These are phyloP conservation scores for Plotosus lineatus DNA, from an alignment of 2,113 vertebrate species.

Conservation along the genomic window DNA sequence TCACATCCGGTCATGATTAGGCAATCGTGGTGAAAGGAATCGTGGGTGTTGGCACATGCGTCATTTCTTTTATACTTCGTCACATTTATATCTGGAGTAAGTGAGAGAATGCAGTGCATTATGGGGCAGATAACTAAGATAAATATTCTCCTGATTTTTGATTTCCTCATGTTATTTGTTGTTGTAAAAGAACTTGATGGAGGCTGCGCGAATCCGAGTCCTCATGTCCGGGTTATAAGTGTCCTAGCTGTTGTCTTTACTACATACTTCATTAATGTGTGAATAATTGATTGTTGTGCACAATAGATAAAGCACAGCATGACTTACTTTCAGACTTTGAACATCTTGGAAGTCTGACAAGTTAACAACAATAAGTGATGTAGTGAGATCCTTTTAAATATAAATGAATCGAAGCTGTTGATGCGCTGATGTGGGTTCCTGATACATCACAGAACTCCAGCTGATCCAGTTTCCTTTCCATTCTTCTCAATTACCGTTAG, in stretches of 20 bases:
- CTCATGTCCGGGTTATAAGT: not conserved
- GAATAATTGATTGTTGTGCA: constrained; percentile 12
- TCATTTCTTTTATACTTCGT: not conserved
- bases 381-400: constrained; percentile 1
- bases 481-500: not conserved
- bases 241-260: not conserved
- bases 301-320: not conserved
- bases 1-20: too few species aligned
- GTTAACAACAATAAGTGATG: constrained; percentile 18
- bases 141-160: not conserved
- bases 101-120: not conserved
- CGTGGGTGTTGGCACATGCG: not conserved
- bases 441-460: not conserved
- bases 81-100: not conserved
- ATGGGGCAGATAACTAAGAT: not conserved
- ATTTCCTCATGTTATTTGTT: too few species aligned
- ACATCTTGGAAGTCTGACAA: constrained; percentile 12
- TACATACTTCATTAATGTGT: not conserved
- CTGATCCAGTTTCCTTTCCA: not conserved
- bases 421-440: not conserved
- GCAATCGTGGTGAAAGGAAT: not conserved
- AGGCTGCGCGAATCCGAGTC: not conserved
- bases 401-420: not conserved
- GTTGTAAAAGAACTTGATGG: not conserved
- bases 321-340: constrained; percentile 43